A percentile compares a stretch with the other conserved stretches of the same genome.
phyloP scores from a whole-genome alignment of 2,888 invertebrate species.

The Papilio gigon region DNA sequence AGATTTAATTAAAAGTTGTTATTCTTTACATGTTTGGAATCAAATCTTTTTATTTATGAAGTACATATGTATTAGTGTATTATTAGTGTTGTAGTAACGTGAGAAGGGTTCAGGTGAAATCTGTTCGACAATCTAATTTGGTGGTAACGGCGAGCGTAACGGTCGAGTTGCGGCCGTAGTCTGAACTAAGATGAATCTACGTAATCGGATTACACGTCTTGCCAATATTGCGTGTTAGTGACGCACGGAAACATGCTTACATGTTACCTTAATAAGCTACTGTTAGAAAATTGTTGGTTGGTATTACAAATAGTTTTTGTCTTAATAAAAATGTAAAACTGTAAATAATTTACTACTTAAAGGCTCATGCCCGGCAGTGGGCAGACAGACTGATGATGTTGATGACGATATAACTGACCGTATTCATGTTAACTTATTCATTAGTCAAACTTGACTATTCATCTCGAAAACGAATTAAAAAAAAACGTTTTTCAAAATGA shows the following conservation, averaged over 20 bases:
- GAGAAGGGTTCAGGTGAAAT: slow-evolving; percentile 34
- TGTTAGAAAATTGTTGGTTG: background rate
- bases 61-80: background rate
- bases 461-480: too few relatives aligned
- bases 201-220: slow-evolving; percentile 72
- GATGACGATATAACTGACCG: too few relatives aligned
- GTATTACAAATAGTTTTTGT: background rate
- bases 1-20: slow-evolving; percentile 1
- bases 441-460: too few relatives aligned
- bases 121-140: slow-evolving; percentile 34
- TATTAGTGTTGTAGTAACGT: slow-evolving; percentile 17
- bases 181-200: slow-evolving; percentile 50
- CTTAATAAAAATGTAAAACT: background rate
- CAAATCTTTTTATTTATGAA: background rate
- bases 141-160: slow-evolving; percentile 24
- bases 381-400: too few relatives aligned
- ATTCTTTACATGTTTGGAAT: background rate
- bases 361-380: too few relatives aligned
- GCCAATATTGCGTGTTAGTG: slow-evolving; percentile 60
- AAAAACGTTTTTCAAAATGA: too few relatives aligned
- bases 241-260: slow-evolving; percentile 74
- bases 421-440: too few relatives aligned
- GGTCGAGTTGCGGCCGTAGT: slow-evolving; percentile 49
- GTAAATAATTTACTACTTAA: too few relatives aligned
- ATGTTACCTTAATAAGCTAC: slow-evolving; percentile 46